Conservation (phyloP, 1,140 invertebrate genomes). For the Drosophila sp. region DNA sequence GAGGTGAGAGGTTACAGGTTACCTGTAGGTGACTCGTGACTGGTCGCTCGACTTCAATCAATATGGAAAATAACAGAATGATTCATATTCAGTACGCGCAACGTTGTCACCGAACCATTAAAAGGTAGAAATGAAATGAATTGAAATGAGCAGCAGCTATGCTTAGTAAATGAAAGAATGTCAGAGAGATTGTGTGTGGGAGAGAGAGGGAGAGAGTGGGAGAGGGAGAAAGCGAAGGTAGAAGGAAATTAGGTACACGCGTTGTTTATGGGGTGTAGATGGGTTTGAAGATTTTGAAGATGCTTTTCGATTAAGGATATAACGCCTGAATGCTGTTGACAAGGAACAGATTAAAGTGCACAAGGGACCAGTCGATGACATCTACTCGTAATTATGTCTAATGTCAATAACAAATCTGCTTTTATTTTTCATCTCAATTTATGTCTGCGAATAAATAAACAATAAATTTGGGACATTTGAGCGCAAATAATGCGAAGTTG, state of each 20-base stretch:
- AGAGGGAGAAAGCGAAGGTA: not conserved
- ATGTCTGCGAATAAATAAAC: constrained; percentile 57
- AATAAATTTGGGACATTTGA: constrained; percentile 53
- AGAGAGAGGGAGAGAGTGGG: no score
- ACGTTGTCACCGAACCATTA: constrained; percentile 47
- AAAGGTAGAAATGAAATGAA: constrained; percentile 62
- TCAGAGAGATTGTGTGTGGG: no score
- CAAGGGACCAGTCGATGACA: not conserved
- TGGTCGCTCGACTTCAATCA: constrained; percentile 58
- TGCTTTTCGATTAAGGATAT: constrained; percentile 60
- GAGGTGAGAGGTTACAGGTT: not conserved
- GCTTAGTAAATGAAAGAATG: not conserved
- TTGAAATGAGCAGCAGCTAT: constrained; percentile 53
- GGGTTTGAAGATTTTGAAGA: not conserved
- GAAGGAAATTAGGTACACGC: constrained; percentile 60
- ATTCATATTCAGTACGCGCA: constrained; percentile 74
- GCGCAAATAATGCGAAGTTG: not conserved
- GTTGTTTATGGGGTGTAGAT: not conserved
- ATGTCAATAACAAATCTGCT: not conserved
- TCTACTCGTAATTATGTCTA: constrained; percentile 4
- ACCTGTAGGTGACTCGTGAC: not conserved
- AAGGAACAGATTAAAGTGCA: constrained; percentile 1
- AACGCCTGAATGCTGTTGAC: constrained; percentile 50
- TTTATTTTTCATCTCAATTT: constrained; percentile 10
- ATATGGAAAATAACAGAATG: constrained; percentile 65